Percentiles rank a stretch among this genome's conserved stretches.
Evolutionary conservation across 2,888 invertebrate genomes (phyloP).

Genomic region (Eristalis pertinax): DNA sequence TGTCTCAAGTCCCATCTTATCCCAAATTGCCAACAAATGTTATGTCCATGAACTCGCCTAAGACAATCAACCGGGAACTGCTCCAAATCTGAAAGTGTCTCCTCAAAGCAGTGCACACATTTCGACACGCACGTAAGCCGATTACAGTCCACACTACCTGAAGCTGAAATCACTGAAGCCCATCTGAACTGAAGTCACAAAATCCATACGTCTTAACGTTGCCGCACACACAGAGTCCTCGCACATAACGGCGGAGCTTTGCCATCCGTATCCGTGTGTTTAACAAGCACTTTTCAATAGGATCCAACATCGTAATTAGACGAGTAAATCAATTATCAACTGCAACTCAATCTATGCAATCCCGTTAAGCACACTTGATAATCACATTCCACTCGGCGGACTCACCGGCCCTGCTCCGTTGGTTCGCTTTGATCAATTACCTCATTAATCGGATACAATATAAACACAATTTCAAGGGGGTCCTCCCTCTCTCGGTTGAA

Average conservation of each 20-base stretch:
- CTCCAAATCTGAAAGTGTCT: neutral
- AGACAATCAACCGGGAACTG: neutral
- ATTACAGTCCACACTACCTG: neutral
- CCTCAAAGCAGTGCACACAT: neutral
- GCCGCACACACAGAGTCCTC: neutral
- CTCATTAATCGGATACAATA: conserved; percentile 14
- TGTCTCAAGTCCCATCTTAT: no score
- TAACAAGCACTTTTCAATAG: conserved; percentile 11
- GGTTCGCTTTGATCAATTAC: conserved; percentile 37
- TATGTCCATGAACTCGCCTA: no score
- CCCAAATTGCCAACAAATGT: no score
- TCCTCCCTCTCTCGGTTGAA: neutral
- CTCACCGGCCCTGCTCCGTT: neutral
- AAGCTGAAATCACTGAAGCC: neutral
- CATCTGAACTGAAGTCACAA: neutral
- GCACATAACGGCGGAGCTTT: neutral
- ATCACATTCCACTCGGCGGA: conserved; percentile 24
- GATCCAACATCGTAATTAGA: neutral
- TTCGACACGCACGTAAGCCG: neutral
- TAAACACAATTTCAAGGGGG: neutral
- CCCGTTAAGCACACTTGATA: conserved; percentile 35
- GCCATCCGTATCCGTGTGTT: neutral
- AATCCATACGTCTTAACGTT: neutral
- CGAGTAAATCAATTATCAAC: conserved; percentile 33
- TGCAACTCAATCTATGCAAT: conserved; percentile 20